These are phyloP conservation scores for Apogon talboti DNA, from an alignment of 2,797 vertebrate species.

Conservation along the genomic window DNA sequence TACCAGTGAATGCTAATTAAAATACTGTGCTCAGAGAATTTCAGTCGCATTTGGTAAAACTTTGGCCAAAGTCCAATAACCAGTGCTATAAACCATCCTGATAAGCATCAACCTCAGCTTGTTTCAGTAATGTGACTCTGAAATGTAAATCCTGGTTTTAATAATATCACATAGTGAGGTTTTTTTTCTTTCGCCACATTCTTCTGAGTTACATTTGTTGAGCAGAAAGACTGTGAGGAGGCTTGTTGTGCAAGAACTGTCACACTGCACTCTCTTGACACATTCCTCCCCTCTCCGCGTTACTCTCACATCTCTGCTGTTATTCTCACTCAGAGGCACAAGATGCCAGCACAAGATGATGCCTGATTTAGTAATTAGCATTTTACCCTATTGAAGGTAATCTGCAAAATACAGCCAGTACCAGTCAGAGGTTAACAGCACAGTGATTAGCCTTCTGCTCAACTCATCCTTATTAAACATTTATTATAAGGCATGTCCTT, in stretches of 20 bases:
- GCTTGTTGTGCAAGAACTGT: slow-evolving; percentile 48
- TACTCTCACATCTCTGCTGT: slow-evolving; percentile 65
- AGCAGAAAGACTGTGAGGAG: slow-evolving; percentile 32
- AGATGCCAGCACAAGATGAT: slow-evolving; percentile 41
- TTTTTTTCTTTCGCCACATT: slow-evolving; percentile 18
- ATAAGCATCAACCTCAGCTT: slow-evolving; percentile 9
- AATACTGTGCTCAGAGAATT: slow-evolving; percentile 35
- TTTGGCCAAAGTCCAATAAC: slow-evolving; percentile 16
- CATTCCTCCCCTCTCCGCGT: slow-evolving; percentile 72
- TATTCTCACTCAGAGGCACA: slow-evolving; percentile 54
- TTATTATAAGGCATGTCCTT: slow-evolving; percentile 25
- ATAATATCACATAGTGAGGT: slow-evolving; percentile 15
- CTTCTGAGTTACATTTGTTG: slow-evolving; percentile 27
- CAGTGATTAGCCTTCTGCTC: slow-evolving; percentile 13
- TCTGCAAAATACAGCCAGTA: slow-evolving; percentile 7
- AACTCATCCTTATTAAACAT: slow-evolving; percentile 13
- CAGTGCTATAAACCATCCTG: slow-evolving; percentile 10
- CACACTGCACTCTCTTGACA: slow-evolving; percentile 66
- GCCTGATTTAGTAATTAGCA: slow-evolving; percentile 39
- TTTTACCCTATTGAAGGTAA: slow-evolving; percentile 15
- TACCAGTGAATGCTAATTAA: slow-evolving; percentile 39
- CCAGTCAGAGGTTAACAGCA: slow-evolving; percentile 17
- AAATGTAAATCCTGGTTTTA: slow-evolving; percentile 27
- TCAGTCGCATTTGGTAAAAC: slow-evolving; percentile 36
- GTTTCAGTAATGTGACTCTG: slow-evolving; percentile 10